Conservation (phyloP, 2,888 invertebrate genomes). For the Crepidodera aurea region DNA sequence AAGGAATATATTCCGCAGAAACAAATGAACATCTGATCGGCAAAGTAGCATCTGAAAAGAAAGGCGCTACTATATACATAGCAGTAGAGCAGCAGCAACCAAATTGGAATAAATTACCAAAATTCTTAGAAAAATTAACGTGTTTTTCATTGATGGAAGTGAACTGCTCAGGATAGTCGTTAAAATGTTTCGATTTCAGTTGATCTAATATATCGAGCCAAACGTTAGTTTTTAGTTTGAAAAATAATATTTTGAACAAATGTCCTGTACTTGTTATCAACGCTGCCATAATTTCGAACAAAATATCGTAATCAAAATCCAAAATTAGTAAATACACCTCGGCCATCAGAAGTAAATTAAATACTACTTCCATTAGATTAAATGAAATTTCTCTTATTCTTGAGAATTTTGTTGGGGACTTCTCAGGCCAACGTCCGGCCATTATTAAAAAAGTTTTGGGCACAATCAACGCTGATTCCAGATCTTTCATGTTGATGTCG, state of each 20-base stretch:
- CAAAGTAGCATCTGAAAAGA: neutral
- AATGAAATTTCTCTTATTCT: neutral
- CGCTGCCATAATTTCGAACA: neutral
- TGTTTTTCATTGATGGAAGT: neutral
- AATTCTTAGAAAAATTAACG: neutral
- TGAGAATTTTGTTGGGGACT: neutral
- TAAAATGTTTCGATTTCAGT: neutral
- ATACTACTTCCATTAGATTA: neutral
- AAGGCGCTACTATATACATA: neutral
- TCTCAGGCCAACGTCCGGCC: neutral
- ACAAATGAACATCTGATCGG: constrained; percentile 6
- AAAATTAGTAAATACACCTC: neutral
- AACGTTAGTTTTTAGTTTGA: neutral
- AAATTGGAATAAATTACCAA: constrained; percentile 5
- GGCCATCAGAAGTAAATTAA: neutral
- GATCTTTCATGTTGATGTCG: neutral
- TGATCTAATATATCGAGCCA: neutral
- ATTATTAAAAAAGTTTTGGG: neutral
- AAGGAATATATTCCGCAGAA: neutral
- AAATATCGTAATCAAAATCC: neutral
- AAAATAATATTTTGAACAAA: neutral
- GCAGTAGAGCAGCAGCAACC: constrained; percentile 1
- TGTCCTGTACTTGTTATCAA: neutral
- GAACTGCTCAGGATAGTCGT: neutral
- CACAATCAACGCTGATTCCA: neutral